These are phyloP conservation scores for Aspidiotus rigidus DNA, from an alignment of 2,888 invertebrate species.

Conservation along the genomic window DNA sequence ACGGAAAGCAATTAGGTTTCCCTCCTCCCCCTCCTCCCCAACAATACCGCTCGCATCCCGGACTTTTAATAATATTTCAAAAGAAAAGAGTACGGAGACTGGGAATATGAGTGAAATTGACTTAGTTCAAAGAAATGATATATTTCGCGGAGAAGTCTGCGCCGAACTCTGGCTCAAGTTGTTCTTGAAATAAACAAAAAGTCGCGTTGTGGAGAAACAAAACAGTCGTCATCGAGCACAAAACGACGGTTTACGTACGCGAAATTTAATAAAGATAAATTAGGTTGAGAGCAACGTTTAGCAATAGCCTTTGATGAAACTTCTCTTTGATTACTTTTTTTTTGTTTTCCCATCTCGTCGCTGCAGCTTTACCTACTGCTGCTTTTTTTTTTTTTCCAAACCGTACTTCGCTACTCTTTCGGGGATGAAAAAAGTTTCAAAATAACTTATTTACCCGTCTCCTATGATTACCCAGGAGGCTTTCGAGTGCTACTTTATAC, in stretches of 20 bases:
- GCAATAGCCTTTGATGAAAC: conserved; percentile 4
- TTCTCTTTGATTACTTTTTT: conserved; percentile 4
- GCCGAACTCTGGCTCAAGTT: background rate
- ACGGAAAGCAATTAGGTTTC: background rate
- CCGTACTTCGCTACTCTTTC: too few relatives aligned
- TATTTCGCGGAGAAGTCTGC: background rate
- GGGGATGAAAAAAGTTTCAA: too few relatives aligned
- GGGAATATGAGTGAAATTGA: background rate
- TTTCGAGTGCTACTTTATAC: too few relatives aligned
- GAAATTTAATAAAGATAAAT: conserved; percentile 4
- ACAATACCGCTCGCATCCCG: too few relatives aligned
- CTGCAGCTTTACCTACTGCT: too few relatives aligned
- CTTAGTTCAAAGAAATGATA: background rate
- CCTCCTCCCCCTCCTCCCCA: background rate
- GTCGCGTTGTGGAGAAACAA: conserved; percentile 2
- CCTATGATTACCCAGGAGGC: too few relatives aligned
- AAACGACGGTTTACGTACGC: conserved; percentile 4
- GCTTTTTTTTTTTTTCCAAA: too few relatives aligned
- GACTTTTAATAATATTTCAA: background rate
- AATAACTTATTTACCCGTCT: too few relatives aligned
- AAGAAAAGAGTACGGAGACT: background rate
- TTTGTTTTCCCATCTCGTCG: background rate
- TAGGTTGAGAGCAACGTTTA: conserved; percentile 1
- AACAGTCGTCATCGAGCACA: conserved; percentile 4
- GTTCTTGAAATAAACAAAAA: background rate